These are phyloP conservation scores for Egretta garzetta DNA, from an alignment of 2,113 vertebrate species.

Conservation along the genomic window DNA sequence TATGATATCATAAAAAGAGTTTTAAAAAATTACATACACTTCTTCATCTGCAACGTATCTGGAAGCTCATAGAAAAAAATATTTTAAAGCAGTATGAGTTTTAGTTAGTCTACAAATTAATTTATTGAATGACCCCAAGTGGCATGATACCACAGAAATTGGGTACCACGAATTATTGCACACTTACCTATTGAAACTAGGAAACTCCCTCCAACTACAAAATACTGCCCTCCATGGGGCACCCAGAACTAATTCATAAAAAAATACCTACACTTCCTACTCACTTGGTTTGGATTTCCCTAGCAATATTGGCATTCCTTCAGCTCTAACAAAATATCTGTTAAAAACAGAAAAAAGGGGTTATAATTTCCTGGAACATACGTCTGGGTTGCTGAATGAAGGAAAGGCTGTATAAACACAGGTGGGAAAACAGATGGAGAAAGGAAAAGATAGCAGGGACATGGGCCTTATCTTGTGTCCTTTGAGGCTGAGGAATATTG, in stretches of 20 bases:
- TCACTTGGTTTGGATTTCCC: not conserved
- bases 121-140: not conserved
- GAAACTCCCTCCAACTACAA: not conserved
- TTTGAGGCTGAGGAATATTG: not conserved
- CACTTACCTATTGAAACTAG: not conserved
- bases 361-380: not conserved
- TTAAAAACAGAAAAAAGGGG: not conserved
- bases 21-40: not conserved
- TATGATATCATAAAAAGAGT: not conserved
- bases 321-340: not conserved
- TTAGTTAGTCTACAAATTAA: not conserved
- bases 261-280: not conserved
- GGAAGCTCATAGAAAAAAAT: not conserved
- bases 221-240: not conserved
- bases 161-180: not conserved
- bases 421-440: conserved; percentile 55
- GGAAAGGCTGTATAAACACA: conserved; percentile 35
- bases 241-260: not conserved
- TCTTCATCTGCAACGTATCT: not conserved
- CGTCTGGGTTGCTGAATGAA: not conserved
- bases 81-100: not conserved
- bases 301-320: not conserved
- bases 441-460: conserved; percentile 29
- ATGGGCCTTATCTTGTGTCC: not conserved
- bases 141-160: not conserved